A percentile compares a stretch with the other conserved stretches of the same genome.
These are phyloP conservation scores for Polymixis lichenea DNA, from an alignment of 2,888 invertebrate genomes.

Conservation along the genomic window DNA sequence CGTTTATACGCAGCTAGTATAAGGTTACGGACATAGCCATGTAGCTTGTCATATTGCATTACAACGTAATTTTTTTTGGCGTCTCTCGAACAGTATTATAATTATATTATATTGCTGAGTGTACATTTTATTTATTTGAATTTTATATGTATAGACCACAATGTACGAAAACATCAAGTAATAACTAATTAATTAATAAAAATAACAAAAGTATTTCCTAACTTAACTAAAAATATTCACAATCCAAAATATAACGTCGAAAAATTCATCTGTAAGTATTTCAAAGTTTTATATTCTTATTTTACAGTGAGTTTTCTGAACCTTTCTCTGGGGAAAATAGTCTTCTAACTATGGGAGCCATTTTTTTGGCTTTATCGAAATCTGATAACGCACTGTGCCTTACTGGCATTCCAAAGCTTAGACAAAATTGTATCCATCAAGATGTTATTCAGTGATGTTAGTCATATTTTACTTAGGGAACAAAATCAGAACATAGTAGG, in stretches of 20 bases:
- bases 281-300: no score
- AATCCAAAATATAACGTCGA: no score
- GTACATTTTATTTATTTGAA: no score
- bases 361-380: neutral
- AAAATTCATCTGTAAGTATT: neutral
- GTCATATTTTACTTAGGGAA: neutral
- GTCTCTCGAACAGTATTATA: neutral
- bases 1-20: neutral
- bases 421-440: neutral
- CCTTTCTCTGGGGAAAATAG: neutral
- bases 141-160: no score
- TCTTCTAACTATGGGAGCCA: neutral
- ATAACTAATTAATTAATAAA: no score
- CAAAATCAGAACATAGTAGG: neutral
- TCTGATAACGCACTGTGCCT: neutral
- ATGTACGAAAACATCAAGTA: no score
- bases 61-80: neutral
- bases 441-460: neutral
- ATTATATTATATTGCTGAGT: no score
- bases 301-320: no score
- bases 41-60: neutral
- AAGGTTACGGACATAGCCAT: constrained; percentile 27
- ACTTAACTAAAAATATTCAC: no score
- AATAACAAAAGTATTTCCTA: no score
- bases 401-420: neutral